Conservation (phyloP, 2,888 invertebrate genomes). For the Alitta virens region DNA sequence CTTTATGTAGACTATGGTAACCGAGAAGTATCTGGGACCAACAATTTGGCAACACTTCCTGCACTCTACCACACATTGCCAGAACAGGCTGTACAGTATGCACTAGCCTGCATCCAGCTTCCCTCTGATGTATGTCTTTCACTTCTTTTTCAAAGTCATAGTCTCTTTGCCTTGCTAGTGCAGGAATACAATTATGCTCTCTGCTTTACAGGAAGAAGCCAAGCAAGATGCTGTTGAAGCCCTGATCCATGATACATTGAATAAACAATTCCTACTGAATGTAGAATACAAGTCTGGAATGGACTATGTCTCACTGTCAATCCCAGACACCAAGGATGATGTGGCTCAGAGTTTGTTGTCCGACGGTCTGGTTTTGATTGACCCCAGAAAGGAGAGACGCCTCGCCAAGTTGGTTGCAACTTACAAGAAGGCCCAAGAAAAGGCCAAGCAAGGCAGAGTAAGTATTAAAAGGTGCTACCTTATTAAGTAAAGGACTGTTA, state of each 20-base stretch:
- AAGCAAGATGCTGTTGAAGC: constrained; percentile 71
- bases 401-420: constrained; percentile 72
- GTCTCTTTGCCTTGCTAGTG: no score
- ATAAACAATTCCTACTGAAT: constrained; percentile 74
- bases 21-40: constrained; percentile 72
- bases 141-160: background rate
- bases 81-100: constrained; percentile 78
- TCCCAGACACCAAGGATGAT: constrained; percentile 63
- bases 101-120: constrained; percentile 78
- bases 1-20: constrained; percentile 97
- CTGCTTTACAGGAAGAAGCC: constrained; percentile 74
- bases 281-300: constrained; percentile 70
- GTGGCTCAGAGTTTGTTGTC: constrained; percentile 76
- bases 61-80: constrained; percentile 69
- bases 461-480: no score
- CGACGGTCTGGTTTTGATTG: constrained; percentile 82
- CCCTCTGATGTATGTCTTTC: constrained; percentile 73
- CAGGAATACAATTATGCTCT: no score
- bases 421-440: constrained; percentile 81
- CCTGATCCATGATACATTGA: constrained; percentile 67
- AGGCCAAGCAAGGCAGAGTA: constrained; percentile 72
- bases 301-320: constrained; percentile 45
- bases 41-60: constrained; percentile 80
- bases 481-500: background rate
- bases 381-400: constrained; percentile 74